Percentiles rank a stretch among this genome's conserved stretches.
Evolutionary conservation across 2,888 invertebrate genomes (phyloP).

Genomic region (Apotomis capreana): DNA sequence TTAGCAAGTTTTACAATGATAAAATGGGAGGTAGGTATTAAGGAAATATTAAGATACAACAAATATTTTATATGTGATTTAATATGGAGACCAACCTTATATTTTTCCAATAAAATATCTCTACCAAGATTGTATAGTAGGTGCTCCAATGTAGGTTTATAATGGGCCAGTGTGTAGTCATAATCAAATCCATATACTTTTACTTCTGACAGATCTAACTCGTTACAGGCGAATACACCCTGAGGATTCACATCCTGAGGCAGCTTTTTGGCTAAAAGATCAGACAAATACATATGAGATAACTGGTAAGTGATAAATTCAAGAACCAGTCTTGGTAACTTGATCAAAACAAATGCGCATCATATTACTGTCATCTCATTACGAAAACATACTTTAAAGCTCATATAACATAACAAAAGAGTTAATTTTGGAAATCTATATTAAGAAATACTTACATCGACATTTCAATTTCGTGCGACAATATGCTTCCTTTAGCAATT

Average conservation of each 20-base stretch:
- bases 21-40: too few relatives aligned
- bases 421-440: conserved; percentile 40
- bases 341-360: conserved; percentile 6
- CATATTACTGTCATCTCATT: background rate
- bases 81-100: conserved; percentile 85
- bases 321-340: background rate
- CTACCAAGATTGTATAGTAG: conserved; percentile 95
- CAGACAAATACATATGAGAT: background rate
- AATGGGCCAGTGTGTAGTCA: conserved; percentile 98
- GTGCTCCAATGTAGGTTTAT: conserved; percentile 94
- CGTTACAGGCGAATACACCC: conserved; percentile 98
- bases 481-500: conserved; percentile 84
- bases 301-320: background rate
- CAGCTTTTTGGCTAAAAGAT: conserved; percentile 90
- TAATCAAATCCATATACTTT: conserved; percentile 99
- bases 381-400: background rate
- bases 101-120: conserved; percentile 92
- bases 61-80: too few relatives aligned
- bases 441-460: conserved; percentile 84
- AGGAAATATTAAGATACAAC: too few relatives aligned
- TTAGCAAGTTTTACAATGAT: too few relatives aligned
- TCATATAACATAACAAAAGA: conserved; percentile 17
- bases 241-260: conserved; percentile 93
- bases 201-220: conserved; percentile 94
- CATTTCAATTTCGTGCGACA: conserved; percentile 87